Conservation (phyloP, 1,140 invertebrate species). For the Atopsyche davidsoni region DNA sequence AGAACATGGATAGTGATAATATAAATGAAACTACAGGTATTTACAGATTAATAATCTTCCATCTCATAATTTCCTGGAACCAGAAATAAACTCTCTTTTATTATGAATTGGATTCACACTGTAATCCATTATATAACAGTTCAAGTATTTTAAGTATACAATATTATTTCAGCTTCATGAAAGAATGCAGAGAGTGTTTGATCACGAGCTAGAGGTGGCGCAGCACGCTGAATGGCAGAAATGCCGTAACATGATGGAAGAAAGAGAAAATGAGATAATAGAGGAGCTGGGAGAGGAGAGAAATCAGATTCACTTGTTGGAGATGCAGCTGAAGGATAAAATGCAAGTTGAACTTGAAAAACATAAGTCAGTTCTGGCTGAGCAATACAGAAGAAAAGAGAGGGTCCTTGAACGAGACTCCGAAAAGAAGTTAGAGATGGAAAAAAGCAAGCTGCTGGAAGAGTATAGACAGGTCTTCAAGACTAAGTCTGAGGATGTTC, state of each 20-base stretch:
- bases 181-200: slow-evolving; percentile 26
- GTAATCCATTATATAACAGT: neutral
- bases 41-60: too few species aligned
- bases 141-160: neutral
- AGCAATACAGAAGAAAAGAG: slow-evolving; percentile 12
- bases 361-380: slow-evolving; percentile 13
- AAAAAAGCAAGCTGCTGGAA: slow-evolving; percentile 21
- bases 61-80: too few species aligned
- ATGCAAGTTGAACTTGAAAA: slow-evolving; percentile 18
- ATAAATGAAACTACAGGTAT: slow-evolving; percentile 5
- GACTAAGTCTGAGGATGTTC: slow-evolving; percentile 4
- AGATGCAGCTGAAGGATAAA: slow-evolving; percentile 11
- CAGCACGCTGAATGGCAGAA: slow-evolving; percentile 21
- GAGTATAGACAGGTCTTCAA: slow-evolving; percentile 16
- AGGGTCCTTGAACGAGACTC: slow-evolving; percentile 19
- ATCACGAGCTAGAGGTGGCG: slow-evolving; percentile 24
- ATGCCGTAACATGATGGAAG: slow-evolving; percentile 17
- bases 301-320: slow-evolving; percentile 15
- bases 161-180: slow-evolving; percentile 16
- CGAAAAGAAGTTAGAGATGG: slow-evolving; percentile 19
- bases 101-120: too few species aligned
- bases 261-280: slow-evolving; percentile 14
- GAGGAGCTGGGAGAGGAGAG: slow-evolving; percentile 14
- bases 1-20: too few species aligned
- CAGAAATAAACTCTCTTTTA: too few species aligned